Base-by-base conservation (phyloP, 2,113 vertebrate species). In the Sapayoa aenigma region DNA sequence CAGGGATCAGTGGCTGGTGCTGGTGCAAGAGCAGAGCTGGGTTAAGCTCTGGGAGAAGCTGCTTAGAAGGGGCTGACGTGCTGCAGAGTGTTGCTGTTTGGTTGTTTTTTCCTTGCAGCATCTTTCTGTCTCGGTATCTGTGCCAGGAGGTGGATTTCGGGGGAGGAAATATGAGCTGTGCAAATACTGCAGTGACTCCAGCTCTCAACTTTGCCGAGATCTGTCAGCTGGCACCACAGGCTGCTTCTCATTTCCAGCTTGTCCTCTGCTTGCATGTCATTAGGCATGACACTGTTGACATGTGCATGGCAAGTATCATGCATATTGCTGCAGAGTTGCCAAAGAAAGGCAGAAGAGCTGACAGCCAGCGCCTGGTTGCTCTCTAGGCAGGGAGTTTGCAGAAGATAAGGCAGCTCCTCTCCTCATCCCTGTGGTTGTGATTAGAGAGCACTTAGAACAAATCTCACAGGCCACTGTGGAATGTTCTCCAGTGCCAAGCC, bases 171-270 rank as follows among this genome's bases (percentile, higher is more conserved):
- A 31, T 49, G 93, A 93, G 78, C 94, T 90, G 78, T 83, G 94
- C 85, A 65, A 87, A 89, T 77, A 30, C 80, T 86, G 69, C 94
- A 85, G 93, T 7, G 37, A 83, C 90, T 96, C 87, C 79, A 63
- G 77, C 84, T 93, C 74, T 74, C 41, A 35, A 0, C 77, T 63
- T 87, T 0, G 3, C 74, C 0, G 68, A 74, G 94, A 66, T 84
- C 87, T 93, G 84, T 94, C 95, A 95, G 88, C 93, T 89, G 91
- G 94, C 95, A 93, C 76, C 83, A 31, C 66, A 15, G 87, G 67
- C 90, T 87, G 88, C 90, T 93, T 58, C 65, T 82, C 87, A 13
- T 82, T 80, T 58, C 84, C 82, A 96, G 85, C 93, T 46, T 77
- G 76, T 85, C 84, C 94, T 65, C 80, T 94, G 90, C 89, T 81